Conservation (phyloP, 1,140 invertebrate species). For the Lithobius niger region DNA sequence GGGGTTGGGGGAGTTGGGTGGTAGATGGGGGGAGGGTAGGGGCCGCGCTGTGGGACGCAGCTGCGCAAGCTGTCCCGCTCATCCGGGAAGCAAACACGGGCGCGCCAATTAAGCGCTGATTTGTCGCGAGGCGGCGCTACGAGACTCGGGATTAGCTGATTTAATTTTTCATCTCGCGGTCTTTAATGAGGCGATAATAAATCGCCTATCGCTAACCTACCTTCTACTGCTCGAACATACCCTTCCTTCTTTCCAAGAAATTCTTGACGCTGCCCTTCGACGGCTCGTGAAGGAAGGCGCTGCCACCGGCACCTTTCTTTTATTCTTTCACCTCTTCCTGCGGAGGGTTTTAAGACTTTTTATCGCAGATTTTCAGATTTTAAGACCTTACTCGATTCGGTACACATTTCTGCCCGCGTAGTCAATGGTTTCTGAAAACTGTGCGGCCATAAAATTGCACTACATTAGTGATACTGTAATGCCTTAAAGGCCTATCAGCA, state of each 20-base stretch:
- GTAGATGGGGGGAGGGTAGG: neutral
- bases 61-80: neutral
- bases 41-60: neutral
- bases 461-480: too few species aligned
- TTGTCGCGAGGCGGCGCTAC: conserved; percentile 1
- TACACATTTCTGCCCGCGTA: too few species aligned
- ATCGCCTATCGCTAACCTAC: neutral
- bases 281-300: too few species aligned
- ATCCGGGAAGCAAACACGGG: conserved; percentile 1
- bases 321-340: too few species aligned
- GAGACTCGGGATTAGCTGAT: conserved; percentile 4
- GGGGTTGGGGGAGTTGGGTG: neutral
- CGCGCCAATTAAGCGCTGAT: conserved; percentile 11
- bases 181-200: conserved; percentile 9
- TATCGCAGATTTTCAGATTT: too few species aligned
- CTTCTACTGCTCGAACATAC: neutral
- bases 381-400: too few species aligned
- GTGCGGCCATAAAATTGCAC: too few species aligned
- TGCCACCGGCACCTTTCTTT: too few species aligned
- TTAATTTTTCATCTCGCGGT: conserved; percentile 9
- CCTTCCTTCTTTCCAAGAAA: neutral
- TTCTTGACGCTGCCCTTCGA: too few species aligned
- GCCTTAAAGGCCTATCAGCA: too few species aligned
- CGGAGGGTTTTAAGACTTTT: too few species aligned
- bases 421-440: too few species aligned